Base-by-base conservation (phyloP, 2,797 vertebrate species). In the Nannoperca australis region DNA sequence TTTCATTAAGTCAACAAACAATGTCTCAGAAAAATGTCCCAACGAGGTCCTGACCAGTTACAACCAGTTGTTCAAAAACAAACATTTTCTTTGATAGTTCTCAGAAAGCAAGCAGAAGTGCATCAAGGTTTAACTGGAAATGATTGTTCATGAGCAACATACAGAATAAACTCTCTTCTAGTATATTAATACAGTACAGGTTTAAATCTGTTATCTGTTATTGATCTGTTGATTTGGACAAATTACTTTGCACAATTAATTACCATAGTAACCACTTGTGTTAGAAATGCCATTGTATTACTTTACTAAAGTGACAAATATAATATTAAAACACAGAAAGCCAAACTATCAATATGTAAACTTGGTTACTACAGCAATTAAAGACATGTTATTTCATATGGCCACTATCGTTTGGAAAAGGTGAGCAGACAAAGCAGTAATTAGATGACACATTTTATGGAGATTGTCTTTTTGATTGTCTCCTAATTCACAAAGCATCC, bases 1-100 rank as follows among this genome's bases (percentile, higher is more conserved):
- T 85, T 83, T 84, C 49, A 70, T 61, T 68, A 73, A 49, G 61
- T 86, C 82, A 85, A 85, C 49, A 83, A 88, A 85, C 81, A 84
- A 71, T 40, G 65, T 76, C 69, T 86, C 49, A 69, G 61, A 83
- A 70, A 77, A 83, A 78, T 76, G 55, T 85, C 71, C 61, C 49
- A 45, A 68, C 3, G 1, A 70, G 61, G 60, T 69, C 59, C 61
- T 2, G 55, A 66, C 58, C 17, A 62, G 72, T 80, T 14, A 38
- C 51, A 76, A 78, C 47, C 69, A 67, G 76, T 85, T 78, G 64
- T 89, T 83, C 17, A 72, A 87, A 87, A 91, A 84, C 63, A 84
- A 86, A 83, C 45, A 62, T 79, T 84, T 84, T 84, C 70, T 83
- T 79, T 83, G 42, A 78, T 49, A 58, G 56, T 78, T 76, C 49